Base-by-base conservation (phyloP, 2,113 vertebrate genomes). In the Pelusios castaneus region DNA sequence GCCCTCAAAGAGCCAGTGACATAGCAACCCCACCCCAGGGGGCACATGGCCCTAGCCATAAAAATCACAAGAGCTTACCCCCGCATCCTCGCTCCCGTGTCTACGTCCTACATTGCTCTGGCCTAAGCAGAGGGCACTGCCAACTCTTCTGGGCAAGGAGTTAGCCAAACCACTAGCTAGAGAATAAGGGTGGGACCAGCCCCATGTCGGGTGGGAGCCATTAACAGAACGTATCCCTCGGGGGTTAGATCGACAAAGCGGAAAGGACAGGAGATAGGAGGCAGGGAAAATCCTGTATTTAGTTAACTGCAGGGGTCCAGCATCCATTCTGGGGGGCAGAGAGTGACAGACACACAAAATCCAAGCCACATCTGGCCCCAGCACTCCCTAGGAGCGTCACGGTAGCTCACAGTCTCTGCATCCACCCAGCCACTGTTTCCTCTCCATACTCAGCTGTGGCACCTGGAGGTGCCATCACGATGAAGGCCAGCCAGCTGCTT, bases 331-430 rank as follows among this genome's bases (percentile, higher is more conserved):
- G 55, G 56, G 10, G 56, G 27, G 25, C 27, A 14, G 56, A 29
- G 56, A 58, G 8, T 13, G 47, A 58, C 29, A 60, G 60, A n/a
- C 31, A n/a, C 31, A 63, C 31, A 3, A 9, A 34, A n/a, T 17
- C 58, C 58, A 60, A 16, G 11, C 58, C 29, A 31, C 13, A 34
- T 29, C 58, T 34, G 0, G 34, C 10, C n/a, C 60, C 58, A 22
- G 22, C 0, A 11, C 29, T 27, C 16, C 34, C 51, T 79, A 3
- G 0, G 17, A 1, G 16, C 75, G 34, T 5, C 0, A 19, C 24
- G 3, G 0, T 27, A 45, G 52, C 90, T 83, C 80, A 14, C 9
- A 0, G 11, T 13, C 58, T 13, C 58, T 22, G 73, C 85, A 10
- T 5, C 1, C 2, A 80, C 87, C 81, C 54, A 0, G 3, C 88